A percentile compares a stretch with the other conserved stretches of the same genome.
phyloP scores from a whole-genome alignment of 2,888 invertebrate species.

The Dermolepida albohirtum region DNA sequence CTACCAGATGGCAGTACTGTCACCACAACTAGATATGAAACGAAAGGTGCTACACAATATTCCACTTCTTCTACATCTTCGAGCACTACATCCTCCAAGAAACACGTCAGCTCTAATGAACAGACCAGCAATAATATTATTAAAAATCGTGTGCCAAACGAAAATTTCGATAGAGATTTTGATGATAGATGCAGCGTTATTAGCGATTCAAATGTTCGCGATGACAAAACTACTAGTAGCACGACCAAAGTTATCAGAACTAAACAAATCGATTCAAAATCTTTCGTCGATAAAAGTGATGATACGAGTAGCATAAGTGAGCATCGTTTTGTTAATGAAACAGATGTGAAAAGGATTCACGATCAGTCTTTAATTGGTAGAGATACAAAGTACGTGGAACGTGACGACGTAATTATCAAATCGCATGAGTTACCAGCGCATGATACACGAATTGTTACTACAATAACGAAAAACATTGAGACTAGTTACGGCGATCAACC shows the following conservation, averaged over 20 bases:
- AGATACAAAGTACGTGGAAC: slow-evolving; percentile 9
- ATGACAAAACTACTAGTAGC: background rate
- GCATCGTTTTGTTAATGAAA: slow-evolving; percentile 44
- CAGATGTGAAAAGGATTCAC: slow-evolving; percentile 51
- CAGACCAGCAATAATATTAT: slow-evolving; percentile 47
- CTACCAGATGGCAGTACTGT: slow-evolving; percentile 76
- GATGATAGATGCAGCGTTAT: slow-evolving; percentile 33
- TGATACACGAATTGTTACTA: background rate
- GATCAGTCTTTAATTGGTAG: slow-evolving; percentile 31
- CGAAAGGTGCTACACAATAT: slow-evolving; percentile 58
- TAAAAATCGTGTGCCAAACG: slow-evolving; percentile 26
- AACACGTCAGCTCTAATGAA: slow-evolving; percentile 31
- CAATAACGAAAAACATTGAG: too few species aligned
- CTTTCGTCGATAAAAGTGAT: background rate
- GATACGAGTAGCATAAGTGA: slow-evolving; percentile 14
- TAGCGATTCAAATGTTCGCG: background rate
- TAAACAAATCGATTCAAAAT: slow-evolving; percentile 1
- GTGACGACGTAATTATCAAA: slow-evolving; percentile 13
- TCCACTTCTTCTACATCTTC: slow-evolving; percentile 40
- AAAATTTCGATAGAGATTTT: slow-evolving; percentile 36
- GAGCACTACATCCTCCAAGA: slow-evolving; percentile 48
- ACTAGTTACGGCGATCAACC: too few species aligned
- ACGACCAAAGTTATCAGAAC: background rate
- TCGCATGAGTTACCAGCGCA: background rate
- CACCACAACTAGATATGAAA: slow-evolving; percentile 77